Base-by-base conservation (phyloP, 2,888 invertebrate species). In the Actias luna region DNA sequence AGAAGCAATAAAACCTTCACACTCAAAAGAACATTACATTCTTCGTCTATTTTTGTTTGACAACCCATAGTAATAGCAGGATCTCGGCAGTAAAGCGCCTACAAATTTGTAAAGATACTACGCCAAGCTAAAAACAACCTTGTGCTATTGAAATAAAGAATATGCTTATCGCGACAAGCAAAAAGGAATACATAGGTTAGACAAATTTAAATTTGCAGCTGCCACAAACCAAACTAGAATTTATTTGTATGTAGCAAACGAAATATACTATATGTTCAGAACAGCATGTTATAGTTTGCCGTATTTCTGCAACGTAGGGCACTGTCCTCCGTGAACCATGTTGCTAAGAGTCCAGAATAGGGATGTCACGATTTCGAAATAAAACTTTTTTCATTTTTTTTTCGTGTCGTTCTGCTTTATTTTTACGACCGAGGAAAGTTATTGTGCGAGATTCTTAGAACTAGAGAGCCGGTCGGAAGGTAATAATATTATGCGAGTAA, bases 31-130 rank as follows among this genome's bases (percentile, higher is more conserved):
- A 86, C 88, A 87, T 86, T 83, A 87, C 73, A 73, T 73, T 83
- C 79, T 87, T 87, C 80, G 76, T 83, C 82, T 87, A 85, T 89
- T 89, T 89, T 88, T 80, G 76, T 83, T 84, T 82, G 84, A 87
- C 83, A 84, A 83, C 83, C 85, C 86, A 78, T 87, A 84, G 88
- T 85, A 87, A 80, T 84, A 81, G 78, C 81, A 82, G 84, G 85
- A 85, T 80, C 83, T 79, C 75, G 74, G 74, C 82, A 81, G 84
- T 84, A 86, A 82, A 82, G 82, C 79, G 80, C 81, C 78, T 65
- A 74, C 81, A 75, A 82, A 76, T 62, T 70, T 76, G 76, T 62
- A 62, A 3, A 50, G 22, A 16, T 4, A 5, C 0, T 52, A 50
- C 60, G 25, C 36, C 64, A 67, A 60, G 33, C 36, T 0, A 76